These are phyloP conservation scores for Hoplodrina blanda DNA, from an alignment of 2,888 invertebrate species.

Conservation along the genomic window DNA sequence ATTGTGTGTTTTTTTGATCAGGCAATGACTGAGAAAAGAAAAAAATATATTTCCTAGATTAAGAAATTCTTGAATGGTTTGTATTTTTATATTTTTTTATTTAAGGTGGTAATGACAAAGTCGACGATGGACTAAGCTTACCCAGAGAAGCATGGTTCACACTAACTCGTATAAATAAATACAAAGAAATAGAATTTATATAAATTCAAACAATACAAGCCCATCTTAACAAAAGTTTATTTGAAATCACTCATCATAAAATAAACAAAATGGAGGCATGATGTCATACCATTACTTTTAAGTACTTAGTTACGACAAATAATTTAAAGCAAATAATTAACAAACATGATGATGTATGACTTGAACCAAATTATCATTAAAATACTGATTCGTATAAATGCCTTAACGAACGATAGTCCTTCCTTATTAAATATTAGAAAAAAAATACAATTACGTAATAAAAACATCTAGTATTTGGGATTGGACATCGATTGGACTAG, in stretches of 20 bases:
- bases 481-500: background rate
- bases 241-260: constrained; percentile 3
- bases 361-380: background rate
- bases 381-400: background rate
- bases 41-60: background rate
- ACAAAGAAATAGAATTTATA: background rate
- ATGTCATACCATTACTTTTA: background rate
- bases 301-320: background rate
- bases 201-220: constrained; percentile 2
- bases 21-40: background rate
- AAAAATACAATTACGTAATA: background rate
- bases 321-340: background rate
- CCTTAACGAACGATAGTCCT: background rate
- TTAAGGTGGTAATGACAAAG: no score
- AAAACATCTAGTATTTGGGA: background rate
- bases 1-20: background rate
- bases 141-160: no score
- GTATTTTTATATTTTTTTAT: no score
- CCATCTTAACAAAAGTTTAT: background rate
- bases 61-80: background rate
- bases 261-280: background rate
- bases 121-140: no score
- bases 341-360: background rate
- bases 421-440: no score
- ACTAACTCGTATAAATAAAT: background rate